phyloP scores from a whole-genome alignment of 2,113 vertebrate genomes.

The Brachypteracias leptosomus region DNA sequence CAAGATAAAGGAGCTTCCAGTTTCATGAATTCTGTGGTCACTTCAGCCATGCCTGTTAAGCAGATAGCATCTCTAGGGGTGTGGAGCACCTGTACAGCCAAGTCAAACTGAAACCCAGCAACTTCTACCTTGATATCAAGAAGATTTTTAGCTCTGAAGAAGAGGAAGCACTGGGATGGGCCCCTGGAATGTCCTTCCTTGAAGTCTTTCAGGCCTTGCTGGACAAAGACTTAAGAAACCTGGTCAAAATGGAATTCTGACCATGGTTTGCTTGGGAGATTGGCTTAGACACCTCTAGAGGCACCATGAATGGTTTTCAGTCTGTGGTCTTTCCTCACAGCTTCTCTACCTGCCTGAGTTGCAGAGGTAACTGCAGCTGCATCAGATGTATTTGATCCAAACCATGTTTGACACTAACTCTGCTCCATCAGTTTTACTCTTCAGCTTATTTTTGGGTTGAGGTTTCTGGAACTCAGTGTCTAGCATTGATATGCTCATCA shows the following conservation, averaged over 20 bases:
- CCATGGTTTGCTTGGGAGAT: background rate
- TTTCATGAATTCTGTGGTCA: fast-evolving
- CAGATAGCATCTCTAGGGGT: fast-evolving
- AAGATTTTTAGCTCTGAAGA: background rate
- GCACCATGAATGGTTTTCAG: background rate
- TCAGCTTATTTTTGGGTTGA: background rate
- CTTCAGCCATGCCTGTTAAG: background rate
- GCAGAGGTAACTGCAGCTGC: background rate
- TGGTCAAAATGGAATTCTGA: background rate
- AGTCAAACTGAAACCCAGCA: background rate
- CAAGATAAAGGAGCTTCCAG: background rate
- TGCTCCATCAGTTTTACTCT: background rate
- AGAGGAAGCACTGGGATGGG: background rate
- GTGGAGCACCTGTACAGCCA: background rate
- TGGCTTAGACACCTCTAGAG: background rate
- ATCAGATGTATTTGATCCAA: fast-evolving
- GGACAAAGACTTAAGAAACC: background rate
- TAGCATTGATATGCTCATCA: background rate
- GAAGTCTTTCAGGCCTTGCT: background rate
- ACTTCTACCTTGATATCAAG: background rate
- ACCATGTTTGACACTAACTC: fast-evolving
- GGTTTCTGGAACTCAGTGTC: background rate
- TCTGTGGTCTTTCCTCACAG: fast-evolving
- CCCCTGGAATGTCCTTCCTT: background rate
- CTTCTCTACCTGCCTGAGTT: background rate